Evolutionary conservation across 2,888 invertebrate species (phyloP).

Genomic region (Neoitamus cyanurus): DNA sequence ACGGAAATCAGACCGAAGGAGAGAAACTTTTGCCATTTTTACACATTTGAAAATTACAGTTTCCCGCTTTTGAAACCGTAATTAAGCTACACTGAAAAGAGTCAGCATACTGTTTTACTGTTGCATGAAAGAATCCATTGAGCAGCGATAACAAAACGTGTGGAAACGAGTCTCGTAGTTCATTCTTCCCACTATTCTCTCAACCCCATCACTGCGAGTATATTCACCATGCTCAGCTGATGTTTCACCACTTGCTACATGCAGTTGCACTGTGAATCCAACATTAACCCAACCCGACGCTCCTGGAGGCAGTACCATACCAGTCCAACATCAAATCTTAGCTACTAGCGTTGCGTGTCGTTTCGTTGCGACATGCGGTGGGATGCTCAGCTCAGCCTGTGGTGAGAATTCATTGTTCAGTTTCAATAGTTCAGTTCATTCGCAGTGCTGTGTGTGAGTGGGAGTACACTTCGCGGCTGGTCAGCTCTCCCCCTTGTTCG

Average conservation of each 20-base stretch:
- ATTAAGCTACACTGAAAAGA: not conserved
- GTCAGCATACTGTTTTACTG: not conserved
- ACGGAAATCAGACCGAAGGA: too few relatives aligned
- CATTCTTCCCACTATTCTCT: not conserved
- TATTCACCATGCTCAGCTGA: not conserved
- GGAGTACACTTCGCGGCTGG: not conserved
- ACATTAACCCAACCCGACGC: not conserved
- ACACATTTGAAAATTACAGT: too few relatives aligned
- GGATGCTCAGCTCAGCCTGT: not conserved
- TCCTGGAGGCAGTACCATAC: too few relatives aligned
- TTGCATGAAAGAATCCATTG: too few relatives aligned
- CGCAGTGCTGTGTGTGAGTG: not conserved
- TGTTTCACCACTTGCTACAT: not conserved
- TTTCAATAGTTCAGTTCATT: too few relatives aligned
- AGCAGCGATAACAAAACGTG: not conserved
- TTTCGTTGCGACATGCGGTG: too few relatives aligned
- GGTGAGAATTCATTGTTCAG: constrained; percentile 1
- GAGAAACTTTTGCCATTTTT: too few relatives aligned
- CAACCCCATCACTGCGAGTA: not conserved
- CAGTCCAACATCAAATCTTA: too few relatives aligned
- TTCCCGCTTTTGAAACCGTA: too few relatives aligned
- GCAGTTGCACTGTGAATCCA: not conserved
- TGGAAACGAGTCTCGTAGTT: not conserved
- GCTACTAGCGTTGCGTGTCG: too few relatives aligned
- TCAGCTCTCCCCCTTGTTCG: not conserved